phyloP scores from a whole-genome alignment of 2,888 invertebrate species.

The Orchestes rusci region DNA sequence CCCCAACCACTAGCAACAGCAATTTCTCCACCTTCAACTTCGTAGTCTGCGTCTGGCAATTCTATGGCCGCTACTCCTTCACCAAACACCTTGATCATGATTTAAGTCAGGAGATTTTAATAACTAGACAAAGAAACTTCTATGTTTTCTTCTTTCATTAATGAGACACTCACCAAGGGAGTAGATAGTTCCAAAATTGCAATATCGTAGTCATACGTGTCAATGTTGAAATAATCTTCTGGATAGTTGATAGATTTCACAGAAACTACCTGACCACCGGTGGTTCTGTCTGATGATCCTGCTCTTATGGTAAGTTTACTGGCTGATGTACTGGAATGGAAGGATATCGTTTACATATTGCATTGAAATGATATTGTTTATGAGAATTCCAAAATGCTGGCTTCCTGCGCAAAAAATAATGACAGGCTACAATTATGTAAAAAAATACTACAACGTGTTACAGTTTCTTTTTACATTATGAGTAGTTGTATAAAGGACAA shows the following conservation, averaged over 20 bases:
- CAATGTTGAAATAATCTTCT: constrained; percentile 46
- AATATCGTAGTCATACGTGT: constrained; percentile 48
- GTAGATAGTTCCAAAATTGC: constrained; percentile 42
- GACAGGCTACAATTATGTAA: too few relatives aligned
- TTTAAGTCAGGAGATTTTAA: too few relatives aligned
- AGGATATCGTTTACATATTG: background rate
- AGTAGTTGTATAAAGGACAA: too few relatives aligned
- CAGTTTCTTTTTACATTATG: too few relatives aligned
- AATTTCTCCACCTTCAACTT: constrained; percentile 18
- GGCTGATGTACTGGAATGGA: constrained; percentile 12
- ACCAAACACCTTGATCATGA: constrained; percentile 17
- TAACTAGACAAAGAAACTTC: too few relatives aligned
- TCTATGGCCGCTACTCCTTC: constrained; percentile 36
- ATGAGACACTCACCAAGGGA: constrained; percentile 16
- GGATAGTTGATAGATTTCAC: constrained; percentile 42
- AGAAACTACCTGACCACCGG: constrained; percentile 48
- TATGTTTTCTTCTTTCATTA: too few relatives aligned
- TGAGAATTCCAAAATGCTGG: too few relatives aligned
- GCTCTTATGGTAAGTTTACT: constrained; percentile 39
- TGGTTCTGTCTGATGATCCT: constrained; percentile 38
- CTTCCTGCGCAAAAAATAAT: too few relatives aligned
- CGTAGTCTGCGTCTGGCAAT: constrained; percentile 33
- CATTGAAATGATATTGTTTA: too few relatives aligned
- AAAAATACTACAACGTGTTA: too few relatives aligned
- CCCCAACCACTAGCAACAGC: constrained; percentile 33